Evolutionary conservation across 2,797 vertebrate genomes (phyloP), one percentile per base, ranked within the genome.

Genomic region (Prionace glauca): DNA sequence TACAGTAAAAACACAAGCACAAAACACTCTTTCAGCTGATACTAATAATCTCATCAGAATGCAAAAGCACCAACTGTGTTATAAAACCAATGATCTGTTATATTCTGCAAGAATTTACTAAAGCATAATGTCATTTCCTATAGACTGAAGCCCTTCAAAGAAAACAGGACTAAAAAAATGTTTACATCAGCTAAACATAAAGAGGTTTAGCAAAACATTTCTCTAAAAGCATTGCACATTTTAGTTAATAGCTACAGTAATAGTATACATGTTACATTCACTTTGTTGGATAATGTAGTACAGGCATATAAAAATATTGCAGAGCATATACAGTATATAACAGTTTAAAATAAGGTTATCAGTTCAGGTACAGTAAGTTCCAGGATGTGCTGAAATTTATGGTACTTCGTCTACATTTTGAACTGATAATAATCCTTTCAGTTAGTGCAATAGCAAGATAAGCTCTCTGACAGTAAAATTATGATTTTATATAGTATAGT

Each of bases 21-120:
- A 95, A 95, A 95, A 95, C 71, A 95, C 71, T 95, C 93, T 60
- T 95, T 95, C 97, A 97, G 97, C 98, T 98, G 97, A 97, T 97
- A 98, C 98, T 98, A 98, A 98, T 98, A 98, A 98, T 98, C 98
- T 98, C 98, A 98, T 98, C 98, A 98, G 98, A 98, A 98, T 98
- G 98, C 98, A 98, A 98, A 98, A 98, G 98, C 98, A 98, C 98
- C 97, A 97, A 98, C 98, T 98, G 98, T 98, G 98, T 98, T 98
- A 98, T 98, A 98, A 98, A 98, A 98, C 97, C 98, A 98, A 98
- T 98, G 98, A 98, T 98, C 98, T 98, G 98, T 98, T 98, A 98
- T 98, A 98, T 98, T 98, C 98, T 98, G 98, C 97, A 98, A 98
- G 98, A 98, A 98, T 98, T 98, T 98, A 98, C 98, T 98, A 98